phyloP scores from a whole-genome alignment of 2,113 vertebrate species.

The Brachyhypopomus gauderio region DNA sequence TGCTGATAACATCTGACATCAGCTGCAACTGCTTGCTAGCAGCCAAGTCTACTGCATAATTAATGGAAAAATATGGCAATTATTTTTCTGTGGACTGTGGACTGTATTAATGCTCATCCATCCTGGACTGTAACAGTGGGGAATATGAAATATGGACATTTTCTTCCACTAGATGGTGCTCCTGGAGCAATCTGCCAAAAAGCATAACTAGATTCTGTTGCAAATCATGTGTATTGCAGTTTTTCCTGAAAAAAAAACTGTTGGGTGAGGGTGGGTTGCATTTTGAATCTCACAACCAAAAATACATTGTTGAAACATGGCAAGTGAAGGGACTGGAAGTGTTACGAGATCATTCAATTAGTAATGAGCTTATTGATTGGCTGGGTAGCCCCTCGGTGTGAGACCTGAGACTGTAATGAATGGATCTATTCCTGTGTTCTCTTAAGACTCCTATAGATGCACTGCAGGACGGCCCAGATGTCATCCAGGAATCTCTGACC shows the following conservation, averaged over 20 bases:
- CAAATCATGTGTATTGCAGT: background rate
- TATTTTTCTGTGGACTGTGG: too few relatives aligned
- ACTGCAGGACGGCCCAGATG: conserved; percentile 46
- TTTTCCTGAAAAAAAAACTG: background rate
- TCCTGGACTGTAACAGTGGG: background rate
- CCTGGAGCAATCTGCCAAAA: conserved; percentile 42
- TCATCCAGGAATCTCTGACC: conserved; percentile 68
- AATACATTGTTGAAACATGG: background rate
- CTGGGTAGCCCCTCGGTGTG: conserved; percentile 50
- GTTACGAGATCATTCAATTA: conserved; percentile 67
- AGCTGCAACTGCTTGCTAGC: too few relatives aligned
- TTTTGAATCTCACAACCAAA: background rate
- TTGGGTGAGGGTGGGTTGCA: too few relatives aligned
- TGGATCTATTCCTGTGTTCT: conserved; percentile 45
- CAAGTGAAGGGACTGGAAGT: conserved; percentile 48
- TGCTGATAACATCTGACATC: too few relatives aligned
- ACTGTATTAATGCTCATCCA: too few relatives aligned
- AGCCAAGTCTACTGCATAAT: too few relatives aligned
- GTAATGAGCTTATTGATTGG: conserved; percentile 72
- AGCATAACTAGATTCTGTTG: background rate
- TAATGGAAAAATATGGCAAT: too few relatives aligned
- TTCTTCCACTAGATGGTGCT: conserved; percentile 73
- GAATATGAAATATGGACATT: background rate
- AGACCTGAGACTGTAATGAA: conserved; percentile 42
- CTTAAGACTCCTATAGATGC: conserved; percentile 53